Percentiles rank a stretch among this genome's conserved stretches.
phyloP scores from a whole-genome alignment of 2,888 invertebrate species.

The Leucozona laternaria region DNA sequence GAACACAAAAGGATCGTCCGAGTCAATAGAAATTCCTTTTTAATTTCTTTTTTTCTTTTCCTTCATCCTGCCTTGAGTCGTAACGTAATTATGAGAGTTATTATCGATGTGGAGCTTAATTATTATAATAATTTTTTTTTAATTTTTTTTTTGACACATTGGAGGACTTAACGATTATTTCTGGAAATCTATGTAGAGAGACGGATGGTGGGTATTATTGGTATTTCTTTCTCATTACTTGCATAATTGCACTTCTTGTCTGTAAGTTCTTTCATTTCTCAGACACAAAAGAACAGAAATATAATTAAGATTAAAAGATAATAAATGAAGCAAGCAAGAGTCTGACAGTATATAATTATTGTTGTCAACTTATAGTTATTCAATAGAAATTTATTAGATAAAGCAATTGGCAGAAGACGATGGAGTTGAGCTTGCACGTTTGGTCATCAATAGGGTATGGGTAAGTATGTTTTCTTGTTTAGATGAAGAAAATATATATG shows the following conservation, averaged over 20 bases:
- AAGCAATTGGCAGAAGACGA: not conserved
- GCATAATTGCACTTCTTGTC: conserved; percentile 6
- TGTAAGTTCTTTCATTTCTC: not conserved
- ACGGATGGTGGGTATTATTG: not conserved
- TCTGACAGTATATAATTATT: not conserved
- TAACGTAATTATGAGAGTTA: conserved; percentile 12
- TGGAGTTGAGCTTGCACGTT: not conserved
- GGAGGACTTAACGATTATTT: not conserved
- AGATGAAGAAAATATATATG: no score
- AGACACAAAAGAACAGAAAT: not conserved
- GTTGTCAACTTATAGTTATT: not conserved
- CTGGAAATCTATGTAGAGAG: not conserved
- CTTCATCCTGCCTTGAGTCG: not conserved
- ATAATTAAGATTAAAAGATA: not conserved
- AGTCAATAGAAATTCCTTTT: conserved; percentile 43
- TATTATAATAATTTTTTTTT: conserved; percentile 26
- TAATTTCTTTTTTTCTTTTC: not conserved
- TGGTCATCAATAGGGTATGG: no score
- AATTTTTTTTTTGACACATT: not conserved
- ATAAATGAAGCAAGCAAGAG: not conserved
- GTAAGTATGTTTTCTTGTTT: no score
- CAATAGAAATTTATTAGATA: not conserved
- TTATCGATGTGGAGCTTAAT: conserved; percentile 47
- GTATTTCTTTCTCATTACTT: conserved; percentile 10
- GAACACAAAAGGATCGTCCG: conserved; percentile 38